phyloP scores from a whole-genome alignment of 2,888 invertebrate species.

The Tethea ocularis region DNA sequence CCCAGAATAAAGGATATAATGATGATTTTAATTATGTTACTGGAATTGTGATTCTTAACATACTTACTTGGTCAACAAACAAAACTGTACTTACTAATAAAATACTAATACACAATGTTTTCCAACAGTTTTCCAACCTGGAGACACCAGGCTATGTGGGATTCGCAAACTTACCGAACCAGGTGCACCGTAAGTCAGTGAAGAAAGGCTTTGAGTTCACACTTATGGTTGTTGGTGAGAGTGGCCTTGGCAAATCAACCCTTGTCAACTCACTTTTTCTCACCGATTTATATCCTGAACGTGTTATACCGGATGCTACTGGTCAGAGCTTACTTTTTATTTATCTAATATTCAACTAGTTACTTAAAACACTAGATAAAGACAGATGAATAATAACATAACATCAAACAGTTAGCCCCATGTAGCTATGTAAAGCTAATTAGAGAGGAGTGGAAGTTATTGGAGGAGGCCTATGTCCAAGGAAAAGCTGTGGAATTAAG shows the following conservation, averaged over 20 bases:
- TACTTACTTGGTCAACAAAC: no score
- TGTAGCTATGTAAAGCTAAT: no score
- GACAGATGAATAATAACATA: no score
- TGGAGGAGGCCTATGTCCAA: no score
- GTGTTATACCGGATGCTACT: conserved; percentile 93
- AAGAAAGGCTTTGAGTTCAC: conserved; percentile 99
- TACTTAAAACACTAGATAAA: no score
- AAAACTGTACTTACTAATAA: no score
- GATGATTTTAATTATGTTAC: no score
- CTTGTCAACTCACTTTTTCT: conserved; percentile 97
- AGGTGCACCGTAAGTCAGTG: conserved; percentile 98
- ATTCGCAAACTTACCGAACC: conserved; percentile 97
- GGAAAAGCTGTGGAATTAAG: no score
- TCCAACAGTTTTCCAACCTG: conserved; percentile 89
- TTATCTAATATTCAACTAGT: neutral
- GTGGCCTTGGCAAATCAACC: conserved; percentile 97
- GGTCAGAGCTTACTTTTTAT: conserved; percentile 81
- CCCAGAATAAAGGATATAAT: no score
- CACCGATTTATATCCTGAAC: conserved; percentile 97
- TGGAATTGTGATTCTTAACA: no score
- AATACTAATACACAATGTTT: conserved; percentile 10
- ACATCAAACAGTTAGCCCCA: no score
- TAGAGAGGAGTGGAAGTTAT: no score
- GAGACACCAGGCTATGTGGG: conserved; percentile 96
- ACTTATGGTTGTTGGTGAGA: conserved; percentile 97